Conservation (phyloP, 1,140 invertebrate species). For the Drosophila fuyamai region DNA sequence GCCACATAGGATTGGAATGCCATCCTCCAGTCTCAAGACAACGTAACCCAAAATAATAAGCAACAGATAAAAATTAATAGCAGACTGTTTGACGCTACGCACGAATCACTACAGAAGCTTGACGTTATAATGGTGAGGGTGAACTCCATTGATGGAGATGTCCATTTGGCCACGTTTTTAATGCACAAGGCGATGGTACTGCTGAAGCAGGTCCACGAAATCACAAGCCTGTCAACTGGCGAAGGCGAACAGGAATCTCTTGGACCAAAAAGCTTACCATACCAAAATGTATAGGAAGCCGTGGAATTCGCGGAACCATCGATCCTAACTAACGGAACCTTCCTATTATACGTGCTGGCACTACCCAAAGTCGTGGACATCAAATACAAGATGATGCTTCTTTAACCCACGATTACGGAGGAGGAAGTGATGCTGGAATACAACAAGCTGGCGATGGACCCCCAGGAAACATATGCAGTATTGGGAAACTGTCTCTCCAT, state of each 20-base stretch:
- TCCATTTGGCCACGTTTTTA: too few species aligned
- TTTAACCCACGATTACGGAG: too few species aligned
- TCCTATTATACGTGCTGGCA: neutral
- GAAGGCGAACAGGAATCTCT: neutral
- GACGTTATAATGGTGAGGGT: too few species aligned
- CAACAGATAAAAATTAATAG: slow-evolving; percentile 8
- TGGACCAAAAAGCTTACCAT: neutral
- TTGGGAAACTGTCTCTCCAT: too few species aligned
- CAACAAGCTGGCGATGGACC: too few species aligned
- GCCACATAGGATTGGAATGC: too few species aligned
- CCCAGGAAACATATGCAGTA: too few species aligned
- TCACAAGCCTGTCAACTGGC: neutral
- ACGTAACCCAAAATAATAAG: neutral
- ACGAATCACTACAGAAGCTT: neutral
- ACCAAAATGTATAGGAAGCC: neutral
- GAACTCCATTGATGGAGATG: too few species aligned
- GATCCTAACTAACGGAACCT: neutral
- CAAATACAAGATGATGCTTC: too few species aligned
- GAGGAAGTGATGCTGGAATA: too few species aligned
- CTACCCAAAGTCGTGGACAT: too few species aligned
- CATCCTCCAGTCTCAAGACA: neutral
- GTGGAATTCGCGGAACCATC: neutral
- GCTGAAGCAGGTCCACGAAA: neutral
- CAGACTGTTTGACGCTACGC: slow-evolving; percentile 6
- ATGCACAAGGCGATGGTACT: too few species aligned